Evolutionary conservation across 2,888 invertebrate genomes (phyloP).

Genomic region (Crepidodera aurea): DNA sequence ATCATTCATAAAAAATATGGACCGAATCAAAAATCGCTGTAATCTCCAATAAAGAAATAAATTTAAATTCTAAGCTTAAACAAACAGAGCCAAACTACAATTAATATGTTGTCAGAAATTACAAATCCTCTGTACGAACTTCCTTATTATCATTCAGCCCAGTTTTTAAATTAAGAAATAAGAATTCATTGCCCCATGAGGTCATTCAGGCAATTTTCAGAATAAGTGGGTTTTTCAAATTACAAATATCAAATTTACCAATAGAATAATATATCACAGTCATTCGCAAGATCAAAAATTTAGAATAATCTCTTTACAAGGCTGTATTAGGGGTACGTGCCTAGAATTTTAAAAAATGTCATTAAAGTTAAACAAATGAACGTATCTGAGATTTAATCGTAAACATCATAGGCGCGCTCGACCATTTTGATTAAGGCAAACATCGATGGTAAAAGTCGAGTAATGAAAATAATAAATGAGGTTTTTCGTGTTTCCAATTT

Average conservation of each 20-base stretch:
- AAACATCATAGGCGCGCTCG: not conserved
- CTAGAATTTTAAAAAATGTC: not conserved
- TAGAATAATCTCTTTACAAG: constrained; percentile 10
- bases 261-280: not conserved
- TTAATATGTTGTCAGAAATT: too few relatives aligned
- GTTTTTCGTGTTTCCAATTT: too few relatives aligned
- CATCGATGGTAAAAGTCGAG: too few relatives aligned
- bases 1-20: too few relatives aligned
- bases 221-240: constrained; percentile 15
- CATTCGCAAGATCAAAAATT: not conserved
- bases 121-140: not conserved
- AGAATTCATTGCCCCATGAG: not conserved
- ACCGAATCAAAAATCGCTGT: too few relatives aligned
- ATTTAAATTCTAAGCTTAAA: too few relatives aligned
- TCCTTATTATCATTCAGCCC: constrained; percentile 7
- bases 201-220: constrained; percentile 8
- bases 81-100: too few relatives aligned
- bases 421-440: too few relatives aligned
- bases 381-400: not conserved
- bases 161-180: constrained; percentile 2
- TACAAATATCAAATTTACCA: not conserved
- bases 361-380: constrained; percentile 8
- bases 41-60: too few relatives aligned
- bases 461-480: too few relatives aligned
- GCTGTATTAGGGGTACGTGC: constrained; percentile 2